Percentiles rank a stretch among this genome's conserved stretches.
These are phyloP conservation scores for Lamproptera curius DNA, from an alignment of 2,888 invertebrate genomes.

Conservation along the genomic window DNA sequence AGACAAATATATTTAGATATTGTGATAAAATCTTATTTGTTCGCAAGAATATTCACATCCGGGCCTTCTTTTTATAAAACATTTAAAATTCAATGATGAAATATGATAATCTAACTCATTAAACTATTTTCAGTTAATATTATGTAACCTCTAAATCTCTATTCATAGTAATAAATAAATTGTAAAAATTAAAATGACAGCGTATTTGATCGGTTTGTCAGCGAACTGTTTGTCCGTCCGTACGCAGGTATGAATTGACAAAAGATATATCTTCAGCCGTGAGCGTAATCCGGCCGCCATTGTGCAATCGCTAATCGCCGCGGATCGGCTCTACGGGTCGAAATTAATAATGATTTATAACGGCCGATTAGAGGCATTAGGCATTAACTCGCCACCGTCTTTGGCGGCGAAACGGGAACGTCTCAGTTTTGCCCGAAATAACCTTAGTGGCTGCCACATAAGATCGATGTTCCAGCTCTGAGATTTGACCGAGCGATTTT, in stretches of 20 bases:
- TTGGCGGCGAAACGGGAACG: constrained; percentile 31
- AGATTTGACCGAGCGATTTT: not conserved
- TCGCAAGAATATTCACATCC: too few species aligned
- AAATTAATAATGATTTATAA: constrained; percentile 77
- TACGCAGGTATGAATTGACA: constrained; percentile 72
- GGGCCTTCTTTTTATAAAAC: too few species aligned
- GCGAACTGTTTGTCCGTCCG: constrained; percentile 39
- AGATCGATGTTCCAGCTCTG: not conserved
- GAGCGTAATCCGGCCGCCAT: constrained; percentile 67
- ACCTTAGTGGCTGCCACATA: not conserved
- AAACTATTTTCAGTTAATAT: too few species aligned
- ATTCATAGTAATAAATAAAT: too few species aligned
- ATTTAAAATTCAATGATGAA: too few species aligned
- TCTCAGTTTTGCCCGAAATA: constrained; percentile 15
- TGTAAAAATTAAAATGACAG: too few species aligned
- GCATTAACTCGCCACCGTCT: constrained; percentile 50
- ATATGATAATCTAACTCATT: too few species aligned
- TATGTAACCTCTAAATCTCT: too few species aligned
- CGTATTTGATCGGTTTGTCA: too few species aligned
- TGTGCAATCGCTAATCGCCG: constrained; percentile 75
- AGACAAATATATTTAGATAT: too few species aligned
- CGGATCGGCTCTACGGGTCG: constrained; percentile 58
- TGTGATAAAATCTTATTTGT: too few species aligned
- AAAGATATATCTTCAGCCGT: constrained; percentile 70
- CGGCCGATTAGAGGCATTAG: constrained; percentile 68